Base-by-base conservation (phyloP, 2,113 vertebrate genomes). In the Picathartes gymnocephalus region DNA sequence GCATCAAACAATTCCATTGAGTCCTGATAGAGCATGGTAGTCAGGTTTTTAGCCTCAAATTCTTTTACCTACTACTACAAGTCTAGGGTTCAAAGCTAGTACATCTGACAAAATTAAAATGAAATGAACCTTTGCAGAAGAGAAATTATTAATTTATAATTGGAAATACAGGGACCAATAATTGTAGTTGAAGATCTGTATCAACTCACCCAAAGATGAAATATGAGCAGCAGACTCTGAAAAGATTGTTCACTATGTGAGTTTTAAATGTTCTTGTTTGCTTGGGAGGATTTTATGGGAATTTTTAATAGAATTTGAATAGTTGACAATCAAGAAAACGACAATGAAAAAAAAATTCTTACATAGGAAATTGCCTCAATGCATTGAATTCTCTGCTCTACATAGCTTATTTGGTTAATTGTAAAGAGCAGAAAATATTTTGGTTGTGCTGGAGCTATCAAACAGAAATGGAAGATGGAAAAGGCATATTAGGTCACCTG, bases 401-500 rank as follows among this genome's bases (percentile, higher is more conserved):
- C 25, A 10, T 15, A 57, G 21, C 37, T 80, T 79, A 53, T 56
- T 74, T 81, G 16, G n/a, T 89, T 65, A 64, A 47, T 79, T 89
- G 37, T 61, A 60, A 65, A 76, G 23, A 69, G 20, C 3, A 86
- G n/a, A 35, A 95, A 95, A 72, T 50, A 87, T 92, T 92, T 95
- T 72, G 42, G 37, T 86, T 68, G 31, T 85, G 16, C 57, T 91
- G n/a, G 35, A 80, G 57, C 40, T 91, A 56, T 87, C 66, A 79
- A 92, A 69, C 31, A 87, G 73, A 91, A 93, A 85, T 27, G 50
- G 93, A 93, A 89, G 81, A 87, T 72, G 62, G 70, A 85, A 82
- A 87, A 91, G 70, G 60, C 1, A 1, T 58, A 64, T 45, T 56
- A 77, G 65, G 64, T 89, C 65, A 84, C 70, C 58, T 91, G 89